Conservation (phyloP, 2,888 invertebrate genomes). For the Carabus problematicus region DNA sequence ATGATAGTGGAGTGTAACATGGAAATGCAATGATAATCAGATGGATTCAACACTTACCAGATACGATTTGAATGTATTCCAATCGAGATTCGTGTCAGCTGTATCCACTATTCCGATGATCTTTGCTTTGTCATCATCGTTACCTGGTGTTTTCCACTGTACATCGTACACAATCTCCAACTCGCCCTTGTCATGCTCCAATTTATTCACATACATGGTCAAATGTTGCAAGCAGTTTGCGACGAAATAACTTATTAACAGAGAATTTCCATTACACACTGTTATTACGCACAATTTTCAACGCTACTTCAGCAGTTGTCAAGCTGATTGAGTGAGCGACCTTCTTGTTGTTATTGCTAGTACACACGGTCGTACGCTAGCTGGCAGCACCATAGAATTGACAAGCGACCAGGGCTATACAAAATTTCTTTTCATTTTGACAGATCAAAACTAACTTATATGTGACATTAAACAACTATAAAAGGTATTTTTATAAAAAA, state of each 20-base stretch:
- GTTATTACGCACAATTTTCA: slow-evolving; percentile 32
- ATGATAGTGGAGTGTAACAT: neutral
- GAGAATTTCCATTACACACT: slow-evolving; percentile 18
- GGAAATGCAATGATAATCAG: neutral
- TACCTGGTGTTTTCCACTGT: slow-evolving; percentile 57
- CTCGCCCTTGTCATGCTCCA: slow-evolving; percentile 51
- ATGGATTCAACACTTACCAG: slow-evolving; percentile 53
- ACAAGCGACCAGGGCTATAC: neutral
- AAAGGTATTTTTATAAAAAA: too few species aligned
- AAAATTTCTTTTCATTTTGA: neutral
- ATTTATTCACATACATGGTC: slow-evolving; percentile 43
- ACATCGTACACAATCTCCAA: slow-evolving; percentile 59
- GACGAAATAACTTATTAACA: slow-evolving; percentile 12
- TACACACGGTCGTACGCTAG: slow-evolving; percentile 5
- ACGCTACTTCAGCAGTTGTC: neutral
- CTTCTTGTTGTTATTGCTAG: slow-evolving; percentile 26
- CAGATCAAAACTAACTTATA: too few species aligned
- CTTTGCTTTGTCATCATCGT: slow-evolving; percentile 55
- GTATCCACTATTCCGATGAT: slow-evolving; percentile 59
- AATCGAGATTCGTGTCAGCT: slow-evolving; percentile 57
- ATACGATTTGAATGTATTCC: slow-evolving; percentile 59
- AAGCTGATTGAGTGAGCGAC: slow-evolving; percentile 15
- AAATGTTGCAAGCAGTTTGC: neutral
- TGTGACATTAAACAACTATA: too few species aligned
- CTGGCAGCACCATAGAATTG: slow-evolving; percentile 8